Percentiles rank a stretch among this genome's conserved stretches.
These are phyloP conservation scores for Protosalanx chinensis DNA, from an alignment of 2,797 vertebrate species.

Conservation along the genomic window DNA sequence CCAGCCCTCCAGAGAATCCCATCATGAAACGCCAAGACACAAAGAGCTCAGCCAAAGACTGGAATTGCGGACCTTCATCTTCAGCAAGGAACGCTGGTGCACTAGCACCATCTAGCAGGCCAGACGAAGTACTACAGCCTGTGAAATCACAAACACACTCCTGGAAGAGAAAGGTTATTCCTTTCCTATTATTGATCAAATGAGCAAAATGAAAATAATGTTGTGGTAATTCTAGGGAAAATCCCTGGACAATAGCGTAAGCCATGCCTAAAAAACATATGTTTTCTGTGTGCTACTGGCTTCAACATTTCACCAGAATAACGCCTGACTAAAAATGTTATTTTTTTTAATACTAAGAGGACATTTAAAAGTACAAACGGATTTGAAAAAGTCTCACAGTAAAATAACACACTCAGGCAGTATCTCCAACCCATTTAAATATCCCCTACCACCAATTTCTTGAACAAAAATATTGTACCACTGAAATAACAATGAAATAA, in stretches of 20 bases:
- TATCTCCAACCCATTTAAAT: conserved; percentile 68
- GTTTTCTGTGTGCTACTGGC: conserved; percentile 51
- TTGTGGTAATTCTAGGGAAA: conserved; percentile 30
- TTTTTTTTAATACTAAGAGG: conserved; percentile 65
- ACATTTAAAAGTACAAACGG: conserved; percentile 36
- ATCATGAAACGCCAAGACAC: conserved; percentile 69
- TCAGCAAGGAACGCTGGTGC: conserved; percentile 46
- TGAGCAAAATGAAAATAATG: conserved; percentile 21
- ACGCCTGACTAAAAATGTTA: conserved; percentile 70
- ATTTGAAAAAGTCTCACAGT: conserved; percentile 66
- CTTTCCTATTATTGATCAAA: conserved; percentile 47
- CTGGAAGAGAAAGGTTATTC: not conserved
- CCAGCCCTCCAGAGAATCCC: conserved; percentile 73
- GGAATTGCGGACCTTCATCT: conserved; percentile 62
- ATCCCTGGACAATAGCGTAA: conserved; percentile 49
- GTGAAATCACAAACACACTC: not conserved
- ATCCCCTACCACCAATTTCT: conserved; percentile 68
- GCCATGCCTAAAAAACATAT: conserved; percentile 11
- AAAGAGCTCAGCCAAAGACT: conserved; percentile 67
- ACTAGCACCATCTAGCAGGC: conserved; percentile 66
- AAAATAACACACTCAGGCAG: conserved; percentile 62
- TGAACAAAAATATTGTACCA: conserved; percentile 66
- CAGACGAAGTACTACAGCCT: conserved; percentile 32
- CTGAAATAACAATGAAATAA: conserved; percentile 72
- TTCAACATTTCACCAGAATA: conserved; percentile 56